Evolutionary conservation across 2,113 vertebrate genomes (phyloP).

Genomic region (Corythornis cristatus): DNA sequence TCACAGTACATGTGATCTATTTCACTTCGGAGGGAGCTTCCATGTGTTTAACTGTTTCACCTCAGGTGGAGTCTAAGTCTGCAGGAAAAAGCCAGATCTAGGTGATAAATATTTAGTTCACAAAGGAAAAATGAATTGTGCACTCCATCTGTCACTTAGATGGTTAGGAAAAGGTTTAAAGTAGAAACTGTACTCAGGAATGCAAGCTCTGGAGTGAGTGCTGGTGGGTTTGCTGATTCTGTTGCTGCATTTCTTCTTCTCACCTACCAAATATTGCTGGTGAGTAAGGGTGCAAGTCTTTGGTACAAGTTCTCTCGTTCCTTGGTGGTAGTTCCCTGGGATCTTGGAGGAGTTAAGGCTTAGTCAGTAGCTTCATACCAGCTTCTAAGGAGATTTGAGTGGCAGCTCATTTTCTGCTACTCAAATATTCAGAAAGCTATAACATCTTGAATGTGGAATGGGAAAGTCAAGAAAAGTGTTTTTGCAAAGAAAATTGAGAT

Average conservation of each 20-base stretch:
- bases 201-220: neutral
- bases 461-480: neutral
- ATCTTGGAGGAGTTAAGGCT: neutral
- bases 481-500: neutral
- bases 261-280: neutral
- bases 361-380: neutral
- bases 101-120: neutral
- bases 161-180: neutral
- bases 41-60: neutral
- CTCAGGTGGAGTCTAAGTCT: neutral
- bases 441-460: neutral
- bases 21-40: neutral
- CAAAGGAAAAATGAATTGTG: neutral
- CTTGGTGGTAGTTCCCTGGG: neutral
- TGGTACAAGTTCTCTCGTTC: neutral
- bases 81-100: neutral
- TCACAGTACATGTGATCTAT: neutral
- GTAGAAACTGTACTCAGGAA: neutral
- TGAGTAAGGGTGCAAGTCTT: neutral
- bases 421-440: neutral
- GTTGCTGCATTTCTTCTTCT: neutral
- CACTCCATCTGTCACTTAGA: neutral
- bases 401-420: neutral
- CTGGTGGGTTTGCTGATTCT: neutral
- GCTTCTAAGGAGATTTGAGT: neutral